phyloP scores from a whole-genome alignment of 2,797 vertebrate genomes.

The Epinephelus awoara region DNA sequence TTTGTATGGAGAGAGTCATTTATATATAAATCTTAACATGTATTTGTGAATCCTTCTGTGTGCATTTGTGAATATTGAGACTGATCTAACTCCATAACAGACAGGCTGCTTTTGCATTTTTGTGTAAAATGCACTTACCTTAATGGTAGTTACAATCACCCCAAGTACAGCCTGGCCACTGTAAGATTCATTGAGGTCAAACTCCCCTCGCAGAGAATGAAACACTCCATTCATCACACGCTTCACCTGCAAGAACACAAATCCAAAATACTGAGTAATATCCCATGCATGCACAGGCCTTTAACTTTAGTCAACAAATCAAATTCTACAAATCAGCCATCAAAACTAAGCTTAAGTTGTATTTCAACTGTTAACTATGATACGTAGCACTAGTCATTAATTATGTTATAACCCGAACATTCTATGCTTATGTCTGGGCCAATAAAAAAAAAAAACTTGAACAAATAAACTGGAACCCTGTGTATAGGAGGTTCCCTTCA shows the following conservation, averaged over 20 bases:
- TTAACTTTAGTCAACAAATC: too few relatives aligned
- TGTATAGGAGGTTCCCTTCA: too few relatives aligned
- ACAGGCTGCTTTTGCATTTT: neutral
- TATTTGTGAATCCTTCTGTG: too few relatives aligned
- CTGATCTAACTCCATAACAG: too few relatives aligned
- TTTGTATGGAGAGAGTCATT: too few relatives aligned
- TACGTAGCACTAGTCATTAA: too few relatives aligned
- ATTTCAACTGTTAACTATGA: neutral
- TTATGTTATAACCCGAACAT: too few relatives aligned
- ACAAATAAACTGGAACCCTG: too few relatives aligned
- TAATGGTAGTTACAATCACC: constrained; percentile 92
- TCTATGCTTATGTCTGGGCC: too few relatives aligned
- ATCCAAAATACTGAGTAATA: neutral
- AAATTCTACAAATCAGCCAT: fast-evolving
- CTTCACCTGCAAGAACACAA: constrained; percentile 88
- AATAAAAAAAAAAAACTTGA: too few relatives aligned
- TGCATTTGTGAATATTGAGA: too few relatives aligned
- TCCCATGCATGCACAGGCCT: neutral
- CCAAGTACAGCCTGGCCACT: constrained; percentile 89
- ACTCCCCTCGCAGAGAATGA: constrained; percentile 92
- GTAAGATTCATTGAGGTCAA: constrained; percentile 91
- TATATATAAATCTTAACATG: too few relatives aligned
- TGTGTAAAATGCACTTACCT: constrained; percentile 80
- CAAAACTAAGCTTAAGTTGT: neutral
- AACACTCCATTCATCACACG: constrained; percentile 98